Evolutionary conservation across 1,140 invertebrate genomes (phyloP).

Genomic region (Globodera ellingtonae): DNA sequence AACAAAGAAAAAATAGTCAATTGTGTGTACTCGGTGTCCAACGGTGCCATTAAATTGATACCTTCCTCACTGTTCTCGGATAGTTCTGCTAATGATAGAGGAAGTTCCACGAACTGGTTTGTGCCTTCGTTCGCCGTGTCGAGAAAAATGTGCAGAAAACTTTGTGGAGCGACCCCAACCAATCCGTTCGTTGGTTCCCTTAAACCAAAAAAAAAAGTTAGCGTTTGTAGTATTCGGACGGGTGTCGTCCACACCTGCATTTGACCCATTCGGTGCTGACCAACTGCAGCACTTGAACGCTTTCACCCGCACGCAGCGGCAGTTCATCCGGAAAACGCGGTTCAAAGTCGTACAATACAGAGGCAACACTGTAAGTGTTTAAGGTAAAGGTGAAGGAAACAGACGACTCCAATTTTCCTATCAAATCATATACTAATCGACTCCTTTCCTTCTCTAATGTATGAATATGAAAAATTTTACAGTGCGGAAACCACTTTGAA

Average conservation of each 20-base stretch:
- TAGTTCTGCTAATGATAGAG: no score
- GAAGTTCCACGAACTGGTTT: neutral
- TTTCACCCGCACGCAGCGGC: constrained; percentile 46
- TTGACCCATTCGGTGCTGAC: constrained; percentile 53
- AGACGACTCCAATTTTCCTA: no score
- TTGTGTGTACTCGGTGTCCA: no score
- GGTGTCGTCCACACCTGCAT: constrained; percentile 33
- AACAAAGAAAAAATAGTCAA: no score
- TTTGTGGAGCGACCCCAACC: constrained; percentile 51
- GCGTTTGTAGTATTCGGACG: neutral
- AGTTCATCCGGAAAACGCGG: constrained; percentile 55
- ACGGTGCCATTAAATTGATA: no score
- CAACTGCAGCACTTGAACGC: constrained; percentile 43
- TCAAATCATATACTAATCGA: no score
- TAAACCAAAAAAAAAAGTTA: neutral
- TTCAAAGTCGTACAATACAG: constrained; percentile 57
- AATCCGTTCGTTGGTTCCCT: constrained; percentile 48
- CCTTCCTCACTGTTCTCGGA: no score
- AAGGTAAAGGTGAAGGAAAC: no score
- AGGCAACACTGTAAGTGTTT: constrained; percentile 37
- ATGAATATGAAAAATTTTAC: no score
- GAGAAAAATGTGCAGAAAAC: constrained; percentile 58
- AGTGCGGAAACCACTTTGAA: no score
- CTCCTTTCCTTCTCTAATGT: no score
- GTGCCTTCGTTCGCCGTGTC: constrained; percentile 36